Conservation (phyloP, 2,888 invertebrate species). For the Brenthis hecate region DNA sequence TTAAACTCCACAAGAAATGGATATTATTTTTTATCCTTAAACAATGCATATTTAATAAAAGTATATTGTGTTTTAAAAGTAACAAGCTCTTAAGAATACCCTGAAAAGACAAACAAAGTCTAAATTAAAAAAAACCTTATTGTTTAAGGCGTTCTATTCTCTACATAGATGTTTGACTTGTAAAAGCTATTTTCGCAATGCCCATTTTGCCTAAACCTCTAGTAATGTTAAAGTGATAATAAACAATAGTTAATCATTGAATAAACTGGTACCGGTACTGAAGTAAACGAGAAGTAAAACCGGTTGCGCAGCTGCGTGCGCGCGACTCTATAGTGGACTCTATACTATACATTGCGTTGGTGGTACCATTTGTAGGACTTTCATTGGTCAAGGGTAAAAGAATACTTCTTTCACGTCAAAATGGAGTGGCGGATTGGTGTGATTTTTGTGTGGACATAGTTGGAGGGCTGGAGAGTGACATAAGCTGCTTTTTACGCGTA, state of each 20-base stretch:
- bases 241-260: constrained; percentile 8
- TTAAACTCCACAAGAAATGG: too few species aligned
- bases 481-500: too few species aligned
- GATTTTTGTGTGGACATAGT: too few species aligned
- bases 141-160: background rate
- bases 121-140: too few species aligned
- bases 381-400: constrained; percentile 27
- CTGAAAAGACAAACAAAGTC: too few species aligned
- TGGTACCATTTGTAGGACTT: constrained; percentile 38
- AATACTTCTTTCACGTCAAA: too few species aligned
- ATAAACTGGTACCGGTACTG: constrained; percentile 35
- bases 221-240: constrained; percentile 12
- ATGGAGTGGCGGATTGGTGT: too few species aligned
- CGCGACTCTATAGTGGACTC: constrained; percentile 44
- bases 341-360: constrained; percentile 26
- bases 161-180: background rate
- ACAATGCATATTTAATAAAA: too few species aligned
- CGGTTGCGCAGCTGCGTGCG: constrained; percentile 79
- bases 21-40: too few species aligned
- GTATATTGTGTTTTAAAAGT: too few species aligned
- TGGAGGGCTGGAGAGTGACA: too few species aligned
- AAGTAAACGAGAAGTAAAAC: constrained; percentile 71
- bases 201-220: background rate
- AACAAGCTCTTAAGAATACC: too few species aligned
- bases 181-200: background rate